These are phyloP conservation scores for Pagrus major DNA, from an alignment of 2,113 vertebrate species.

Conservation along the genomic window DNA sequence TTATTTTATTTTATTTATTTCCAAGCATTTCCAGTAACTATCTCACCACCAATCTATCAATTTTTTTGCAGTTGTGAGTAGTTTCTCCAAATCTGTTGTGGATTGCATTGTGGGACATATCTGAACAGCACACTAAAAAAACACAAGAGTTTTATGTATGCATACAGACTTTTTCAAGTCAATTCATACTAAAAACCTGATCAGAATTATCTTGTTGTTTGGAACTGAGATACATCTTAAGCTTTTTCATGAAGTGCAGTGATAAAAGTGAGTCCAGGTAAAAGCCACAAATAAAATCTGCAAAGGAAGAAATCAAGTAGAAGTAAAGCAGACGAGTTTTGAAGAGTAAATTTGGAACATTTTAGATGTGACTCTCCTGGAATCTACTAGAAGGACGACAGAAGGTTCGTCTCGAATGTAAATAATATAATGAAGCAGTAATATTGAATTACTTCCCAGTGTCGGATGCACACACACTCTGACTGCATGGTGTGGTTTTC, in stretches of 20 bases:
- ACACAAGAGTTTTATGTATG: neutral
- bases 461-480: conserved; percentile 23
- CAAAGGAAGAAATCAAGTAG: neutral
- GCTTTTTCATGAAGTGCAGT: neutral
- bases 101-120: neutral
- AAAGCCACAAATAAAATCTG: neutral
- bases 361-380: neutral
- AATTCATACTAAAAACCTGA: neutral
- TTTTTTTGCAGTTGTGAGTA: neutral
- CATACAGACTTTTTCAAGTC: neutral
- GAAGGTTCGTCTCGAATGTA: conserved; percentile 46
- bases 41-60: neutral
- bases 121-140: neutral
- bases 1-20: neutral
- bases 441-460: conserved; percentile 30
- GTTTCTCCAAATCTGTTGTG: neutral
- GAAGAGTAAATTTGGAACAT: neutral
- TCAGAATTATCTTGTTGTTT: neutral
- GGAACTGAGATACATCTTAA: neutral
- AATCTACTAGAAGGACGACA: neutral
- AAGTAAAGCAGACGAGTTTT: neutral
- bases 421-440: conserved; percentile 24
- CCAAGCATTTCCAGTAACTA: neutral
- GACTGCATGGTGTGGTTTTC: conserved; percentile 55
- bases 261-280: neutral